Conservation (phyloP, 2,888 invertebrate species). For the Scrobipalpa costella region DNA sequence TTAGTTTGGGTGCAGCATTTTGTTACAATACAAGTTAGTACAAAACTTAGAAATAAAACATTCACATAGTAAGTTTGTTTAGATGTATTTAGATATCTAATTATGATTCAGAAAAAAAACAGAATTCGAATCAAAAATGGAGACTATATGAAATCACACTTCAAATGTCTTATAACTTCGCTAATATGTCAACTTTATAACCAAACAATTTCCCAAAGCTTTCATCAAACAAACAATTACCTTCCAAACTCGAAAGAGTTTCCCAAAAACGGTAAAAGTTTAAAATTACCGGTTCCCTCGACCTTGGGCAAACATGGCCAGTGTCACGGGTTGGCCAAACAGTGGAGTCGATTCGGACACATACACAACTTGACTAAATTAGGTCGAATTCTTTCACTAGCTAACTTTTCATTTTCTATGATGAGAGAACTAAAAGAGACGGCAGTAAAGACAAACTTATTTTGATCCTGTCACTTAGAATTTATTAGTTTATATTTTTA, state of each 20-base stretch:
- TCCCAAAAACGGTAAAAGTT: constrained; percentile 39
- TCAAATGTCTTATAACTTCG: background rate
- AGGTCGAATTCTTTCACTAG: no score
- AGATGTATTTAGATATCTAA: no score
- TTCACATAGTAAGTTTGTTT: no score
- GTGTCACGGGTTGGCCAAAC: constrained; percentile 39
- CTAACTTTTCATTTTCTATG: no score
- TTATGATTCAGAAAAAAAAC: background rate
- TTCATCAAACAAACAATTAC: constrained; percentile 3
- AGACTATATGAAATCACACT: background rate
- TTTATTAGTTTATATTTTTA: no score
- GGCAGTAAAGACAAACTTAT: no score
- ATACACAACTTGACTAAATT: no score
- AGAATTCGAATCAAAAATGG: background rate
- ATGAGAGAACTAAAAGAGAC: no score
- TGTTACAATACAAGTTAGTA: no score
- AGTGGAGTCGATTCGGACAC: constrained; percentile 30
- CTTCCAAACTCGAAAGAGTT: constrained; percentile 20
- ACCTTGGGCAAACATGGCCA: constrained; percentile 52
- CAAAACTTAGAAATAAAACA: no score
- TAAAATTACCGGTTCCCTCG: constrained; percentile 37
- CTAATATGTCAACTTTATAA: background rate
- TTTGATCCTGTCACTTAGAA: no score
- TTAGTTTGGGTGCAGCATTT: no score
- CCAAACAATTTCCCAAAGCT: constrained; percentile 7